Percentiles rank a stretch among this genome's conserved stretches.
Evolutionary conservation across 1,140 invertebrate species (phyloP).

Genomic region (Telenomus remus): DNA sequence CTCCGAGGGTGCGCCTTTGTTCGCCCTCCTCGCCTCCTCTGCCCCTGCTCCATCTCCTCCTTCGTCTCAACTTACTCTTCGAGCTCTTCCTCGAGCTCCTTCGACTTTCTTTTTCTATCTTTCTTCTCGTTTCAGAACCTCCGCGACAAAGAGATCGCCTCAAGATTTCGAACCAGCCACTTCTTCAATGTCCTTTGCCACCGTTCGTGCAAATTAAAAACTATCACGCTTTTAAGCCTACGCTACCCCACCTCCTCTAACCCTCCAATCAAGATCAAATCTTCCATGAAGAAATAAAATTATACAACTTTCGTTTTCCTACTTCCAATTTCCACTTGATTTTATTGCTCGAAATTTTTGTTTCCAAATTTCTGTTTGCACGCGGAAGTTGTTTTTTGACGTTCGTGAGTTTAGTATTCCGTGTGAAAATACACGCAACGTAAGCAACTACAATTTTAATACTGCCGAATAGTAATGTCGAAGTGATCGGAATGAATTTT

Average conservation of each 20-base stretch:
- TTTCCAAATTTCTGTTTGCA: neutral
- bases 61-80: conserved; percentile 13
- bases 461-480: conserved; percentile 35
- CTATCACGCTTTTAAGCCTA: conserved; percentile 48
- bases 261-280: conserved; percentile 45
- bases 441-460: conserved; percentile 50
- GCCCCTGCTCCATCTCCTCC: conserved; percentile 8
- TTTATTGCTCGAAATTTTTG: too few relatives aligned
- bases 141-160: conserved; percentile 57
- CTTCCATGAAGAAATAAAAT: conserved; percentile 30
- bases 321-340: too few relatives aligned
- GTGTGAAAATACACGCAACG: conserved; percentile 9
- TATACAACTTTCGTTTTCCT: neutral
- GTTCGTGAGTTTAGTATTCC: neutral
- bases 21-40: conserved; percentile 40
- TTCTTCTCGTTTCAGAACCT: conserved; percentile 46
- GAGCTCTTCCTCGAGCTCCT: conserved; percentile 51
- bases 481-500: conserved; percentile 57
- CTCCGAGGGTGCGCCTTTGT: conserved; percentile 58
- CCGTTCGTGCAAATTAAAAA: conserved; percentile 59
- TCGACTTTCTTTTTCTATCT: conserved; percentile 48
- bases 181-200: conserved; percentile 59
- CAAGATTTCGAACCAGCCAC: conserved; percentile 57
- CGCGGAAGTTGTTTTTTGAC: too few relatives aligned
- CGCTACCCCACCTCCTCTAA: conserved; percentile 21